A percentile compares a stretch with the other conserved stretches of the same genome.
These are phyloP conservation scores for Crocodylus rhombifer DNA, from an alignment of 2,797 vertebrate species.

Conservation along the genomic window DNA sequence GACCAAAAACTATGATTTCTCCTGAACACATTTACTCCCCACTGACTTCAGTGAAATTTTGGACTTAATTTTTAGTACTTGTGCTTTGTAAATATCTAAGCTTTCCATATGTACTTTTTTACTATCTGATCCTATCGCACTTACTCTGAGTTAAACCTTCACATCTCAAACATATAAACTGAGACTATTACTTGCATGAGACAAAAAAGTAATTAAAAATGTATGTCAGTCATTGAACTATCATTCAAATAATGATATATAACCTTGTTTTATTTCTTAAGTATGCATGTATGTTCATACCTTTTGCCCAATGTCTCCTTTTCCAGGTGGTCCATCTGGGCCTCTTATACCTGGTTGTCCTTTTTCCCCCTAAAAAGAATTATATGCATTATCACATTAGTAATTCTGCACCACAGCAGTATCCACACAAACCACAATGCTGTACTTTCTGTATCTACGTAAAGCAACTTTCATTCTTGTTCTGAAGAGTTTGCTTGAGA, in stretches of 20 bases:
- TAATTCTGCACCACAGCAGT: neutral
- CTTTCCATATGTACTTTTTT: neutral
- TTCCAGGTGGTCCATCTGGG: conserved; percentile 84
- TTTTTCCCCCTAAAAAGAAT: conserved; percentile 83
- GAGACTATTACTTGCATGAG: neutral
- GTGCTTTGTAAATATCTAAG: neutral
- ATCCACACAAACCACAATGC: too few species aligned
- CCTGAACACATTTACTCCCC: neutral
- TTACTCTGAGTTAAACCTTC: neutral
- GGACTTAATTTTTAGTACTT: neutral
- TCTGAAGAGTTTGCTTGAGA: too few species aligned
- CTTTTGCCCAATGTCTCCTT: conserved; percentile 85
- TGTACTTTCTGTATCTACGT: too few species aligned
- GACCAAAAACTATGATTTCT: neutral
- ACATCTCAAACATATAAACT: neutral
- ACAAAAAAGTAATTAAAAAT: neutral
- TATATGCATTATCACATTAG: neutral
- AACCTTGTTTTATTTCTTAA: neutral
- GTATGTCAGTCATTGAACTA: neutral
- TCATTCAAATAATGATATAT: neutral
- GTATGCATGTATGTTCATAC: conserved; percentile 64
- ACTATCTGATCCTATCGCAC: neutral
- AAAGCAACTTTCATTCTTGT: too few species aligned
- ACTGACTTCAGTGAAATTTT: neutral
- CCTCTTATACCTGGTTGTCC: conserved; percentile 85